Base-by-base conservation (phyloP, 2,797 vertebrate species). In the Buceros bicornis region DNA sequence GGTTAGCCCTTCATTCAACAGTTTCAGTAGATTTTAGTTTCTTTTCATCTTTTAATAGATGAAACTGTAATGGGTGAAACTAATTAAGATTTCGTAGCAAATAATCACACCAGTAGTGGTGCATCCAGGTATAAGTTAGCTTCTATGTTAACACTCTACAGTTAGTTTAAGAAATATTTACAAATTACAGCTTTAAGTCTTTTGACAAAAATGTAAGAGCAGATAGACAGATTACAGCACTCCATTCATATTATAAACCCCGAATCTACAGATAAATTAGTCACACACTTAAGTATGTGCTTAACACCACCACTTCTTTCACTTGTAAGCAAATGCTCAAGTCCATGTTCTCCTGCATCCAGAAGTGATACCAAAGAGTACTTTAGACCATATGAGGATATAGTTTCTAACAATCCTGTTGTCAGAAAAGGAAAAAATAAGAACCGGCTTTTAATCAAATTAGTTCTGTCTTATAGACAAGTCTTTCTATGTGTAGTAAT, bases 31-130 rank as follows among this genome's bases (percentile, higher is more conserved):
- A 51, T 79, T 93, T 76, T 57, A 24, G 16, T 48, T 95, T 94
- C 84, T 87, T 93, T 83, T 43, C 33, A 33, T 33, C 64, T 88
- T 95, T 87, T 69, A 82, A 40, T 45, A 86, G 64, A 47, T 84
- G 45, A 85, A 89, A 87, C n/a, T 43, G 10, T 58, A 81, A 57
- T 14, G 51, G 24, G 45, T 71, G 13, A 91, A 94, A 77, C 17
- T 48, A 48, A 53, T 69, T 48, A 28, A 13, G 11, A 89, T 73
- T 90, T 40, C 53, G 26, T 17, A 73, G 45, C 42, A 87, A 91
- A 66, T 62, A 82, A 48, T 64, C 25, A 24, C 5, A 53, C 37
- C 33, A 73, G 8, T 82, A 73, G 19, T 35, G 10, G 45, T 76
- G 20, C 35, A 60, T 43, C 20, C 33, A 31, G 16, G 33, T 76